phyloP scores from a whole-genome alignment of 2,888 invertebrate genomes.

The Falcaria lacertinaria region DNA sequence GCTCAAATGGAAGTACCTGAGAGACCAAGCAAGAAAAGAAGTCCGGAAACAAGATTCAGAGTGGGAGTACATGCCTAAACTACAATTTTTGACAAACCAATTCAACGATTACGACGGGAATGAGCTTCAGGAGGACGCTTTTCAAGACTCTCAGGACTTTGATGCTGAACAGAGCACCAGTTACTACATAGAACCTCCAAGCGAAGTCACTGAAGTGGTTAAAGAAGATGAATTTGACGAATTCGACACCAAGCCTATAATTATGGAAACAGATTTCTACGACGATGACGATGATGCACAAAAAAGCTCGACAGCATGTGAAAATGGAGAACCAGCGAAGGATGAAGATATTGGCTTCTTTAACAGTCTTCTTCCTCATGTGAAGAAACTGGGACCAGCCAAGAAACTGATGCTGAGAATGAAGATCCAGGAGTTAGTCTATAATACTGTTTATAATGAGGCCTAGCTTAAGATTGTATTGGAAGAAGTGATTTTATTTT shows the following conservation, averaged over 20 bases:
- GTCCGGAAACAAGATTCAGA: conserved; percentile 64
- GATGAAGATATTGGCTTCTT: conserved; percentile 74
- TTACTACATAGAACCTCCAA: conserved; percentile 46
- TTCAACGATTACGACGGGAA: conserved; percentile 66
- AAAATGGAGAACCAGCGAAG: conserved; percentile 39
- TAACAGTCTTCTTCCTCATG: conserved; percentile 67
- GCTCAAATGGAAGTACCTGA: conserved; percentile 70
- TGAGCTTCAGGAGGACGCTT: conserved; percentile 43
- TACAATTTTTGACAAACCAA: conserved; percentile 65
- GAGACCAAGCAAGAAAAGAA: conserved; percentile 71
- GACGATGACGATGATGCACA: conserved; percentile 66
- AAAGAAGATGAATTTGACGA: conserved; percentile 73
- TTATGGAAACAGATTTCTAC: conserved; percentile 70
- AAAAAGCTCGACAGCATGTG: conserved; percentile 31
- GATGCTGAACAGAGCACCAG: conserved; percentile 48
- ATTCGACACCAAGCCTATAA: conserved; percentile 69
- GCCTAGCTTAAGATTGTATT: conserved; percentile 21
- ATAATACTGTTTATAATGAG: conserved; percentile 70
- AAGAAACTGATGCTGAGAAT: conserved; percentile 71
- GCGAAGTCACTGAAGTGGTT: conserved; percentile 21
- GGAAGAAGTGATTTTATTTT: background rate
- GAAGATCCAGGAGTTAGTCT: conserved; percentile 72
- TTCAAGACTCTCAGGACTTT: conserved; percentile 32
- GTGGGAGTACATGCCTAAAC: conserved; percentile 64
- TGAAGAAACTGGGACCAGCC: conserved; percentile 65